A percentile compares a stretch with the other conserved stretches of the same genome.
phyloP scores from a whole-genome alignment of 2,797 vertebrate genomes.

The Leontocebus nigricollis region DNA sequence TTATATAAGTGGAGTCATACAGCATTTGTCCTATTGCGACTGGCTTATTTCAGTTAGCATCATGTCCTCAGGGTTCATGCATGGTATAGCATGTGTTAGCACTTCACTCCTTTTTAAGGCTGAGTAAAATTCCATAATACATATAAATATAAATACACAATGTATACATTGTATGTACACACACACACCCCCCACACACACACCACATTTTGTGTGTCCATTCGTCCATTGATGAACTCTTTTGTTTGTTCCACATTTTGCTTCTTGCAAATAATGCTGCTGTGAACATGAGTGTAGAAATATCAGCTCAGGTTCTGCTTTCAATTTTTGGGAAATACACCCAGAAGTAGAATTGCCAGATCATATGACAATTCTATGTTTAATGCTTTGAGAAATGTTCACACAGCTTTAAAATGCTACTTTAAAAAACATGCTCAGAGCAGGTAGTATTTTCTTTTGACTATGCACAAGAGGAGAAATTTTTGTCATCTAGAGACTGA shows the following conservation, averaged over 20 bases:
- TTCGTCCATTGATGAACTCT: not conserved
- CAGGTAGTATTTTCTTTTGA: not conserved
- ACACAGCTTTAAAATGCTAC: not conserved
- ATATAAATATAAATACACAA: not conserved
- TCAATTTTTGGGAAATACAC: not conserved
- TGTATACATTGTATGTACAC: too few relatives aligned
- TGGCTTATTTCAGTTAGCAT: not conserved
- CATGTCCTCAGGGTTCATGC: not conserved
- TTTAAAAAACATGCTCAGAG: not conserved
- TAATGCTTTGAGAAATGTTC: not conserved
- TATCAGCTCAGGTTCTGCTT: not conserved
- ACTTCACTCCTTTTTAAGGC: not conserved
- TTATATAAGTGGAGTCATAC: not conserved
- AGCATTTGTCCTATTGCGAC: not conserved
- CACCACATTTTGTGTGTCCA: not conserved
- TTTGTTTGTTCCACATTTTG: not conserved
- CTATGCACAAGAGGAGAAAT: not conserved
- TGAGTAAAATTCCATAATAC: not conserved
- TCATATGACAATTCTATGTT: not conserved
- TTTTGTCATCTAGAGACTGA: not conserved
- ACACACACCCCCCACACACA: not conserved
- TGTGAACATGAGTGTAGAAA: not conserved
- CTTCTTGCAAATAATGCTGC: not conserved
- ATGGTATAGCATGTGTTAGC: not conserved
- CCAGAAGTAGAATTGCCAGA: not conserved